Evolutionary conservation across 2,888 invertebrate species (phyloP).

Genomic region (Rhodophaea formosa): DNA sequence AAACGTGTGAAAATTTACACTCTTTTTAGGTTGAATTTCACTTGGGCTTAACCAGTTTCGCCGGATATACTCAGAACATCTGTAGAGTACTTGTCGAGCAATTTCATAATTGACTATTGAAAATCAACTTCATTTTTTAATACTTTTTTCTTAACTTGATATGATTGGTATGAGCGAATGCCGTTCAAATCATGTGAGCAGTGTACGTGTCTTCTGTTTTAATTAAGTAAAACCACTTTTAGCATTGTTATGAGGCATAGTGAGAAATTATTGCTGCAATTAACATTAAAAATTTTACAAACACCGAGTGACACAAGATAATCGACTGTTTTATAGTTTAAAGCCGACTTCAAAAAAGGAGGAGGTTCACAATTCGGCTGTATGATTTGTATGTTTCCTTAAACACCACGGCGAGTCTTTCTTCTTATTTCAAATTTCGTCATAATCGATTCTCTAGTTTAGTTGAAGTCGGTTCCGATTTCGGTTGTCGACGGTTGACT

Average conservation of each 20-base stretch:
- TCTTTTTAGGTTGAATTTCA: constrained; percentile 13
- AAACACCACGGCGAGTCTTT: no score
- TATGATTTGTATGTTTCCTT: no score
- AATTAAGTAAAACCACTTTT: constrained; percentile 5
- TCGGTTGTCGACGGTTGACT: no score
- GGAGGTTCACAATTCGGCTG: no score
- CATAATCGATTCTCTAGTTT: no score
- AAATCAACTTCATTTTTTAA: constrained; percentile 7
- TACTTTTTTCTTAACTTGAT: background rate
- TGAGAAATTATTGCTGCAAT: constrained; percentile 12
- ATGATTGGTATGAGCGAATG: constrained; percentile 4
- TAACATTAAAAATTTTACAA: background rate
- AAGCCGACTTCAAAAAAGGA: no score
- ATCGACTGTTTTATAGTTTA: no score
- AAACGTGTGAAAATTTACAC: constrained; percentile 11
- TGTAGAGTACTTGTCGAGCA: background rate
- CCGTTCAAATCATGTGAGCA: background rate
- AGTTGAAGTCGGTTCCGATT: no score
- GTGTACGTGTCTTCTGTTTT: constrained; percentile 13
- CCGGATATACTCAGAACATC: constrained; percentile 4
- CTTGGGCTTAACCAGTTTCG: constrained; percentile 7
- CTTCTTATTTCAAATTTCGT: no score
- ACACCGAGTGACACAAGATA: background rate
- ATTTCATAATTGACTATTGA: constrained; percentile 12
- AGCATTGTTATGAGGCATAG: background rate